phyloP scores from a whole-genome alignment of 1,140 invertebrate species.

The Bombus difficillimus region DNA sequence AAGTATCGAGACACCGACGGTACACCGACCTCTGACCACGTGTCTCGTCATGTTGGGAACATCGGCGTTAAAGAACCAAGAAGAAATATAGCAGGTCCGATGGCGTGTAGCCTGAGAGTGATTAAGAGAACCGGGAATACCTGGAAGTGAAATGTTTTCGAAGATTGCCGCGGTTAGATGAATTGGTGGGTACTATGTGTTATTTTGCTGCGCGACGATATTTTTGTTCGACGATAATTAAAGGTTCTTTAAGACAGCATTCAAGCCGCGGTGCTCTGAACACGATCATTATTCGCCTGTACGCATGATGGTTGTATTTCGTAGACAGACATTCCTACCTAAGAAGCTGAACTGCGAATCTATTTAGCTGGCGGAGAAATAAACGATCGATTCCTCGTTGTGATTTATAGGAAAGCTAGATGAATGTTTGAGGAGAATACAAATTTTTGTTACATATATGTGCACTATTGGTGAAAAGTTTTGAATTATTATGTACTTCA shows the following conservation, averaged over 20 bases:
- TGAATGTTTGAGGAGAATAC: neutral
- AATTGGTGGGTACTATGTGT: constrained; percentile 14
- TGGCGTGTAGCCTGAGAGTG: neutral
- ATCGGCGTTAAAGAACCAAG: neutral
- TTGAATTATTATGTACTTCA: no score
- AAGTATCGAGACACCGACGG: neutral
- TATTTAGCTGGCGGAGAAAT: neutral
- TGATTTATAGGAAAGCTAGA: neutral
- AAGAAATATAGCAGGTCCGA: neutral
- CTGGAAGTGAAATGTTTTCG: constrained; percentile 14
- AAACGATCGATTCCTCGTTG: neutral
- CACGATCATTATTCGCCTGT: neutral
- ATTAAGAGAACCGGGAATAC: neutral
- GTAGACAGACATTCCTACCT: constrained; percentile 9
- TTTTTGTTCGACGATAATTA: constrained; percentile 25
- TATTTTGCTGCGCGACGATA: constrained; percentile 10
- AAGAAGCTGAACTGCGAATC: neutral
- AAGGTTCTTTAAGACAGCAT: constrained; percentile 17
- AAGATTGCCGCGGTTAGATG: constrained; percentile 13
- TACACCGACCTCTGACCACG: constrained; percentile 17
- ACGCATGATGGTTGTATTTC: constrained; percentile 4
- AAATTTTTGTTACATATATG: neutral
- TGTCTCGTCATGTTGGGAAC: neutral
- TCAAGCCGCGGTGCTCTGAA: neutral
- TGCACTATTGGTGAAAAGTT: no score